A percentile compares a stretch with the other conserved stretches of the same genome.
Conservation (phyloP, 2,888 invertebrate species). For the Copidosoma aretas region DNA sequence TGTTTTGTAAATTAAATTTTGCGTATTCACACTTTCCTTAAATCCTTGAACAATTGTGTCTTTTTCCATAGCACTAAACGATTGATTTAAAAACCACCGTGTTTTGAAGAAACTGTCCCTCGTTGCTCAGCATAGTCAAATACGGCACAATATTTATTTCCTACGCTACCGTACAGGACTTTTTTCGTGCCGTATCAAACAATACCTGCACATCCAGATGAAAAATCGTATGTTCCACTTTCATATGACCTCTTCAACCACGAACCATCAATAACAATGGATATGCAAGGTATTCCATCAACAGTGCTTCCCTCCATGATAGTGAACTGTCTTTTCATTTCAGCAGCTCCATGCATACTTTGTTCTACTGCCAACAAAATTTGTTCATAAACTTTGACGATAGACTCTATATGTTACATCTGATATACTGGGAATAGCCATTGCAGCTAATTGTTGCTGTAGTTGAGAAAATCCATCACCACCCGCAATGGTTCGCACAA, state of each 20-base stretch:
- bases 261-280: slow-evolving; percentile 32
- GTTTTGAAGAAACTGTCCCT: slow-evolving; percentile 27
- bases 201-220: slow-evolving; percentile 32
- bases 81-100: slow-evolving; percentile 44
- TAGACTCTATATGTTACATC: slow-evolving; percentile 4
- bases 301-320: slow-evolving; percentile 29
- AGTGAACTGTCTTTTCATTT: slow-evolving; percentile 23
- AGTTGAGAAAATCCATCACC: too few relatives aligned
- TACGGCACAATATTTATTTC: slow-evolving; percentile 47
- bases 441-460: not conserved
- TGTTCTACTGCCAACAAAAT: not conserved
- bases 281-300: slow-evolving; percentile 31
- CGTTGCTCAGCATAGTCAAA: slow-evolving; percentile 41
- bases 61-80: slow-evolving; percentile 47
- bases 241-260: slow-evolving; percentile 39
- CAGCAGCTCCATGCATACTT: slow-evolving; percentile 30
- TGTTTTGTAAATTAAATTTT: slow-evolving; percentile 28
- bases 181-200: slow-evolving; percentile 39
- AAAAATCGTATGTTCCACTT: slow-evolving; percentile 28
- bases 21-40: slow-evolving; percentile 14
- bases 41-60: slow-evolving; percentile 30
- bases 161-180: slow-evolving; percentile 44
- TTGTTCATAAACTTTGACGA: not conserved
- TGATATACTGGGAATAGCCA: not conserved
- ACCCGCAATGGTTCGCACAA: too few relatives aligned